Conservation (phyloP, 1,140 invertebrate genomes). For the Luehdorfia chinensis region DNA sequence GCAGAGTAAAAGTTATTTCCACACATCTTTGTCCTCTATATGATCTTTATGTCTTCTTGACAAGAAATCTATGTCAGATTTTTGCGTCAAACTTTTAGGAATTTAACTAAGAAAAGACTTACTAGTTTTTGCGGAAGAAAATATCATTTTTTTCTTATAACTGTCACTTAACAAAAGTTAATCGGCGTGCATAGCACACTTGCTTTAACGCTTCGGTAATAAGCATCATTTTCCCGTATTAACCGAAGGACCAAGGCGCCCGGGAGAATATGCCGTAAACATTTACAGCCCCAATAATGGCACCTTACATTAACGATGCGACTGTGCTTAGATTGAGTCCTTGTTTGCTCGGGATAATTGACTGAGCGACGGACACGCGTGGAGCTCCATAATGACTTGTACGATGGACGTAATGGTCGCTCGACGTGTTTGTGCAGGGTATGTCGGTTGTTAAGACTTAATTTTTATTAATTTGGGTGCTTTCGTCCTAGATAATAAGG, state of each 20-base stretch:
- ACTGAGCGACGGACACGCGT: conserved; percentile 18
- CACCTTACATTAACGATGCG: conserved; percentile 22
- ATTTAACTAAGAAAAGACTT: too few species aligned
- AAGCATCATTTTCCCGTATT: neutral
- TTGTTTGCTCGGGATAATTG: conserved; percentile 27
- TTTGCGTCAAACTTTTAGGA: too few species aligned
- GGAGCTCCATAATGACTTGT: neutral
- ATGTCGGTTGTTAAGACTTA: conserved; percentile 1
- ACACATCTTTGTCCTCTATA: too few species aligned
- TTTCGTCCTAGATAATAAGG: too few species aligned
- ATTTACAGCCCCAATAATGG: conserved; percentile 23
- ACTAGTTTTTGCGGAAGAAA: too few species aligned
- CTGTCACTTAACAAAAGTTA: too few species aligned
- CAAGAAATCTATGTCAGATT: too few species aligned
- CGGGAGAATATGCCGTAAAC: conserved; percentile 19
- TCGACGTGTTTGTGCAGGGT: neutral
- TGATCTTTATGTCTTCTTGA: too few species aligned
- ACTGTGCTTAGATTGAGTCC: conserved; percentile 20
- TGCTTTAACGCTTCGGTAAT: neutral
- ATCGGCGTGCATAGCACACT: neutral
- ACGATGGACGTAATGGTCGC: conserved; percentile 3
- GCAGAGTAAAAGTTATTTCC: too few species aligned
- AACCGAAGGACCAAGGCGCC: neutral
- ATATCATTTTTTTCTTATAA: too few species aligned
- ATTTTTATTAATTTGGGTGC: conserved; percentile 10